Percentiles rank a stretch among this genome's conserved stretches.
These are phyloP conservation scores for Lycia hirtaria DNA, from an alignment of 2,888 invertebrate species.

Conservation along the genomic window DNA sequence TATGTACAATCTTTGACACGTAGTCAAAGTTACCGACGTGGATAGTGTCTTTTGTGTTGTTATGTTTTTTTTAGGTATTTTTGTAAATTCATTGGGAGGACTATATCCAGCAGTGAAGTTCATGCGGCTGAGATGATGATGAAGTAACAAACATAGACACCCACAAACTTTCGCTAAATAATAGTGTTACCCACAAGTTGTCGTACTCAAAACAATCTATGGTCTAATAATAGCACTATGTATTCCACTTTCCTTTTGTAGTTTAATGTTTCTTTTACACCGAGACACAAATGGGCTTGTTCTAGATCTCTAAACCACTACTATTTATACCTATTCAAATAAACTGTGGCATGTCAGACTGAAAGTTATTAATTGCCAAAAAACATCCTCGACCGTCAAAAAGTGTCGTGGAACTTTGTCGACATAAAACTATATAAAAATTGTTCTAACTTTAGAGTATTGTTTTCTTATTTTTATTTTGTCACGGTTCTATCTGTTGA, in stretches of 20 bases:
- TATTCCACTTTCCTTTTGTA: constrained; percentile 11
- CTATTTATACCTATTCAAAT: constrained; percentile 24
- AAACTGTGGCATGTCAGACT: constrained; percentile 20
- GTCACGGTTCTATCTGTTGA: neutral
- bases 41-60: too few relatives aligned
- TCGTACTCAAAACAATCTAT: neutral
- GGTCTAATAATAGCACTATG: neutral
- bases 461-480: neutral
- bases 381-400: constrained; percentile 1
- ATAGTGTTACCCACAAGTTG: neutral
- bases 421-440: neutral
- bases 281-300: constrained; percentile 13
- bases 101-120: too few relatives aligned
- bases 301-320: constrained; percentile 18
- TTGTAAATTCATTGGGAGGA: too few relatives aligned
- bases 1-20: too few relatives aligned
- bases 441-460: neutral
- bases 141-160: too few relatives aligned
- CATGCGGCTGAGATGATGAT: too few relatives aligned
- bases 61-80: too few relatives aligned
- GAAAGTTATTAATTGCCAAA: constrained; percentile 22
- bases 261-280: constrained; percentile 6
- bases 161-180: too few relatives aligned
- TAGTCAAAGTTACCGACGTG: too few relatives aligned
- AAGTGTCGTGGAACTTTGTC: neutral